These are phyloP conservation scores for Crax fasciolata DNA, from an alignment of 2,797 vertebrate genomes.

Conservation along the genomic window DNA sequence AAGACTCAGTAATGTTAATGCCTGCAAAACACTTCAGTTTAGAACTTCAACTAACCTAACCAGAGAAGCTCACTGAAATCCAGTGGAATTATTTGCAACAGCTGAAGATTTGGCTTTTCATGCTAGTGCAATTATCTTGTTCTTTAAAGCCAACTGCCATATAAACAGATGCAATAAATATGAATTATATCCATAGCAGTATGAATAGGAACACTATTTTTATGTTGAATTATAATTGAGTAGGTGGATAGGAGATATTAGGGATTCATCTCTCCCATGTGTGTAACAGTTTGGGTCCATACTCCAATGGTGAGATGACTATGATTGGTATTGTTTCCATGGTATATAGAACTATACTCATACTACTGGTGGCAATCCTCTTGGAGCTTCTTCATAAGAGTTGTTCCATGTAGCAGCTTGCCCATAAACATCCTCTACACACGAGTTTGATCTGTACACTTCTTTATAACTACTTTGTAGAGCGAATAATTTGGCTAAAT, in stretches of 20 bases:
- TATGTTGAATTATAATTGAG: not conserved
- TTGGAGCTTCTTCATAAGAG: not conserved
- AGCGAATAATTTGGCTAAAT: conserved; percentile 17
- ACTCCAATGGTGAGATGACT: not conserved
- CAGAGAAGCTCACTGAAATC: not conserved
- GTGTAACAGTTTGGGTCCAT: not conserved
- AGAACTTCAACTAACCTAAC: not conserved
- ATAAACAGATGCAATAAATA: not conserved
- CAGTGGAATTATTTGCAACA: not conserved
- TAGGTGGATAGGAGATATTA: not conserved
- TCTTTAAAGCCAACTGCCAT: not conserved
- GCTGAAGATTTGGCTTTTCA: not conserved
- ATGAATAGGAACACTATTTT: not conserved
- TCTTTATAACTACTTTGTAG: not conserved
- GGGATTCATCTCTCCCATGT: not conserved
- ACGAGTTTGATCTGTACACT: not conserved
- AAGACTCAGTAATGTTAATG: not conserved
- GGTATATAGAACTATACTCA: not conserved
- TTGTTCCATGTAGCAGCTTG: not conserved
- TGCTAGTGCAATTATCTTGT: not conserved
- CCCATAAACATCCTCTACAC: not conserved
- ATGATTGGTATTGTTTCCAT: not conserved
- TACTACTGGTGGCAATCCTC: not conserved
- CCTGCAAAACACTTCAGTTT: not conserved
- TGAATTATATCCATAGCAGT: not conserved